phyloP scores from a whole-genome alignment of 1,140 invertebrate species.

The Bombus fervidus region DNA sequence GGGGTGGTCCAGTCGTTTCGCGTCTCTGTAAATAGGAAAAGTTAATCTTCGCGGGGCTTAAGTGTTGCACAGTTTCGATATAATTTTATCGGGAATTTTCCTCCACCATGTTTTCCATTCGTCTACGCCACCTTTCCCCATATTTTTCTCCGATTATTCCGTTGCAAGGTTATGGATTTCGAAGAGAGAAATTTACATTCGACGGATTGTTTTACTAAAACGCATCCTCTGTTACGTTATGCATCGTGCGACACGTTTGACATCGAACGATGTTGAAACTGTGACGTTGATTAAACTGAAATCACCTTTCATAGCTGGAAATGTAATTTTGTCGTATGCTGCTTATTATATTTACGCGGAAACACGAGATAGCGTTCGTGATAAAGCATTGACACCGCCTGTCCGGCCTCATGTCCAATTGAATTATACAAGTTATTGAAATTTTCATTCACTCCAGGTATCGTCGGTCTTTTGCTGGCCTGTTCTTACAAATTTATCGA shows the following conservation, averaged over 20 bases:
- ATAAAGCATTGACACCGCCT: neutral
- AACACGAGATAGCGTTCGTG: constrained; percentile 14
- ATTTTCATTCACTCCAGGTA: neutral
- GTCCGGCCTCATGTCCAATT: neutral
- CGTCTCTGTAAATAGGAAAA: constrained; percentile 36
- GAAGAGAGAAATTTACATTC: neutral
- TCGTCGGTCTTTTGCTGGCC: too few relatives aligned
- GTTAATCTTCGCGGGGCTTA: constrained; percentile 15
- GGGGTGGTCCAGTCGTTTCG: constrained; percentile 6
- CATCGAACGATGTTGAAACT: neutral
- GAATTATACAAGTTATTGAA: constrained; percentile 5
- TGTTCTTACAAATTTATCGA: neutral
- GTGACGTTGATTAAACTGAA: constrained; percentile 32
- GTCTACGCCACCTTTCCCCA: neutral
- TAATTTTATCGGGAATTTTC: neutral
- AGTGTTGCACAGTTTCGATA: constrained; percentile 10
- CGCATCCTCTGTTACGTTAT: neutral
- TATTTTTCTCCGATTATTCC: neutral
- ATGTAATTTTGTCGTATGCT: constrained; percentile 31
- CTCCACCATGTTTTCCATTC: too few relatives aligned
- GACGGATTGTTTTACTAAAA: constrained; percentile 17
- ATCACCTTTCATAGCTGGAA: constrained; percentile 33
- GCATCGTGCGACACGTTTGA: neutral
- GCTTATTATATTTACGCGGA: constrained; percentile 24
- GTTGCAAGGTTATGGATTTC: neutral